These are phyloP conservation scores for Galerucella calmariensis DNA, from an alignment of 2,888 invertebrate species.

Conservation along the genomic window DNA sequence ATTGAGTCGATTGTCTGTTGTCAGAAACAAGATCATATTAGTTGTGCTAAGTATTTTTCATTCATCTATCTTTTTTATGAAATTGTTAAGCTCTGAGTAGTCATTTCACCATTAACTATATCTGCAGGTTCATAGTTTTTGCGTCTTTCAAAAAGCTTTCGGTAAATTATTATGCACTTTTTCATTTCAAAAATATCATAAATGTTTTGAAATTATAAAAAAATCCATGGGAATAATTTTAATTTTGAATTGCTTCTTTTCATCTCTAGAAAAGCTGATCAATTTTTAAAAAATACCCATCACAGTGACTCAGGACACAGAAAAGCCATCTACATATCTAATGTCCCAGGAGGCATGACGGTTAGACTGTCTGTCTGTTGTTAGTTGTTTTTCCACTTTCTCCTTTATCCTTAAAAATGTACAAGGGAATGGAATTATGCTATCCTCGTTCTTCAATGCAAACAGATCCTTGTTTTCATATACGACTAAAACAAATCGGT, in stretches of 20 bases:
- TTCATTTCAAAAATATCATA: neutral
- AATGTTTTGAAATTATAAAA: neutral
- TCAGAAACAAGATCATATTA: too few species aligned
- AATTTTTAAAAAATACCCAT: constrained; percentile 17
- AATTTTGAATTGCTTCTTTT: neutral
- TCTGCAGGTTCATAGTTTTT: too few species aligned
- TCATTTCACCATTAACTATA: too few species aligned
- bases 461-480: constrained; percentile 43
- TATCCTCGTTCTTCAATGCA: constrained; percentile 29
- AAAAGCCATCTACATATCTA: constrained; percentile 64
- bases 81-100: too few species aligned
- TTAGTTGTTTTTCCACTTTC: constrained; percentile 34
- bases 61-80: too few species aligned
- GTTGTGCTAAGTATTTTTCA: too few species aligned
- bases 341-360: constrained; percentile 59
- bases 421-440: constrained; percentile 18
- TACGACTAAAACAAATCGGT: constrained; percentile 38
- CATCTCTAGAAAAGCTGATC: neutral
- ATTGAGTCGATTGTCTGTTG: too few species aligned
- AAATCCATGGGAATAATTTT: neutral
- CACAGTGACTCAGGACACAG: constrained; percentile 55
- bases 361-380: constrained; percentile 31
- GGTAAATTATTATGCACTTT: neutral
- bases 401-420: constrained; percentile 38
- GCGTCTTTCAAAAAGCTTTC: too few species aligned